A percentile compares a stretch with the other conserved stretches of the same genome.
These are phyloP conservation scores for Boulengerochromis microlepis DNA, from an alignment of 2,113 vertebrate species.

Conservation along the genomic window DNA sequence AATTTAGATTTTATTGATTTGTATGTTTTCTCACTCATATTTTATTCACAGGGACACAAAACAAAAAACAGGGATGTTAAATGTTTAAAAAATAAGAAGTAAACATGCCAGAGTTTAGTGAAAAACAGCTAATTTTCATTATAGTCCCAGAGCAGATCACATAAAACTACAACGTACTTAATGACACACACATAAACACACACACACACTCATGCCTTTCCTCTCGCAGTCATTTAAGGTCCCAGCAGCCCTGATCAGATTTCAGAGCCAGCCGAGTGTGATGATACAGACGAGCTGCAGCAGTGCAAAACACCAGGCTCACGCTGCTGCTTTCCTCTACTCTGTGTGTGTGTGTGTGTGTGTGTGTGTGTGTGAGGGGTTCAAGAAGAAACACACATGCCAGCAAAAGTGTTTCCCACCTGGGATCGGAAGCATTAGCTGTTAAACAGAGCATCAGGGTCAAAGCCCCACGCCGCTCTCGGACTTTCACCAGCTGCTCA, in stretches of 20 bases:
- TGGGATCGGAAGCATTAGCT: not conserved
- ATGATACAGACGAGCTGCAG: conserved; percentile 13
- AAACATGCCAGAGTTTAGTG: accelerated
- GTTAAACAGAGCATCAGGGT: conserved; percentile 21
- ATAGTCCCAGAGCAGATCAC: not conserved
- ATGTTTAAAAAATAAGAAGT: not conserved
- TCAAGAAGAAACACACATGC: not conserved
- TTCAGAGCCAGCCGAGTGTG: conserved; percentile 40
- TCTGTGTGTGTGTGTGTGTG: not conserved
- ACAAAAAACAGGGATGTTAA: not conserved
- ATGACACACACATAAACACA: not conserved
- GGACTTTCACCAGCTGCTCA: not conserved
- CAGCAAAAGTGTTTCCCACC: not conserved
- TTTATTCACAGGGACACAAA: not conserved
- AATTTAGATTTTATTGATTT: not conserved
- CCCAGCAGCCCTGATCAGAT: conserved; percentile 47
- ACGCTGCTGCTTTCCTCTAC: not conserved
- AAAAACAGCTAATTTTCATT: not conserved
- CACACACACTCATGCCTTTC: not conserved
- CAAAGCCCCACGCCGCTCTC: not conserved
- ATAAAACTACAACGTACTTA: not conserved
- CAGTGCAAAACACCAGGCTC: not conserved
- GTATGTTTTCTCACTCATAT: not conserved
- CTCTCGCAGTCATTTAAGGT: conserved; percentile 18
- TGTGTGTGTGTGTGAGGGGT: not conserved